A percentile compares a stretch with the other conserved stretches of the same genome.
Conservation (phyloP, 2,888 invertebrate species). For the Bembecia ichneumoniformis region DNA sequence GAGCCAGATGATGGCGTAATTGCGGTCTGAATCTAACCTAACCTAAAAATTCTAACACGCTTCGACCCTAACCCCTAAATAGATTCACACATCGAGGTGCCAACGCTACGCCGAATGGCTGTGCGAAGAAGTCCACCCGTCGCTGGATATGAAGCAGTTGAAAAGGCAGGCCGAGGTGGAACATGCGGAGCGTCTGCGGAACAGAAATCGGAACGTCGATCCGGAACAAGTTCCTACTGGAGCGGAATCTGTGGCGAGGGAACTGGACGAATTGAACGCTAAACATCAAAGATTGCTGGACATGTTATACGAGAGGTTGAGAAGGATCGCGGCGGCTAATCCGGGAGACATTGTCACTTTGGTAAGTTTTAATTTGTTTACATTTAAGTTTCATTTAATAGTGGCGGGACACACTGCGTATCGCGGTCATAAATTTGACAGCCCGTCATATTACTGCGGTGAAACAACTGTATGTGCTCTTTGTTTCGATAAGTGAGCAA, state of each 20-base stretch:
- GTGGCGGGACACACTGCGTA: no score
- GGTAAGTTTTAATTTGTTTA: conserved; percentile 68
- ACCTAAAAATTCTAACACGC: conserved; percentile 67
- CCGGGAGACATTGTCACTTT: conserved; percentile 82
- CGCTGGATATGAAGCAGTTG: conserved; percentile 75
- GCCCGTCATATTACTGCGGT: no score
- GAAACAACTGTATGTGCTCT: no score
- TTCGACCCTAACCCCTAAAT: conserved; percentile 62
- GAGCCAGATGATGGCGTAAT: neutral
- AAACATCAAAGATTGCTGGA: conserved; percentile 82
- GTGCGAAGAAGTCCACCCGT: conserved; percentile 86
- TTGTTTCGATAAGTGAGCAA: no score
- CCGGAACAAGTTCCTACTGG: conserved; percentile 57
- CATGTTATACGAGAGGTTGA: conserved; percentile 77
- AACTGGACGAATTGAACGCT: conserved; percentile 86
- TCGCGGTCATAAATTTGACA: no score
- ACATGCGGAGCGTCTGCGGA: conserved; percentile 46
- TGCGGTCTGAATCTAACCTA: conserved; percentile 29
- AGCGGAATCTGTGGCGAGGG: conserved; percentile 82
- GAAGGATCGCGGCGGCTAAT: conserved; percentile 77
- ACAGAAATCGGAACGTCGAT: conserved; percentile 31
- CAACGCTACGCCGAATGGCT: conserved; percentile 87
- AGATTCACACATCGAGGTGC: conserved; percentile 90
- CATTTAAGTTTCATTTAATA: neutral
- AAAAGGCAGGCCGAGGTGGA: conserved; percentile 54